Percentiles rank a stretch among this genome's conserved stretches.
Conservation (phyloP, 2,113 vertebrate species). For the Channa maculata region DNA sequence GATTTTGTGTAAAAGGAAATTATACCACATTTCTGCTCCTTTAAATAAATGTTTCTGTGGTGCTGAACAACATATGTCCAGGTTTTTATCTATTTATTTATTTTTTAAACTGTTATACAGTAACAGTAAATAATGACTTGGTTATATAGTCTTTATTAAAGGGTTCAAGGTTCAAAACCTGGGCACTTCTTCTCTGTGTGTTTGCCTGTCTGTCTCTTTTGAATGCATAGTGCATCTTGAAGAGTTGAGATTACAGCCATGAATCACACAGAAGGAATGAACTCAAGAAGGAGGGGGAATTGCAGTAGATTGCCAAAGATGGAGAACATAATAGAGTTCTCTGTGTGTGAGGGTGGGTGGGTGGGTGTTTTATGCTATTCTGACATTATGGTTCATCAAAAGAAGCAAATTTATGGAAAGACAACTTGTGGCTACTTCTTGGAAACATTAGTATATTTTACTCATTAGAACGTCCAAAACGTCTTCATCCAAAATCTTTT, state of each 20-base stretch:
- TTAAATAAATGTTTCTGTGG: too few species aligned
- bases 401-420: constrained; percentile 8
- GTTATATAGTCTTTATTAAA: background rate
- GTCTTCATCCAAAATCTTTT: constrained; percentile 13
- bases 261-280: constrained; percentile 67
- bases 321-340: constrained; percentile 24
- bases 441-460: constrained; percentile 39
- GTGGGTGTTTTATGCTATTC: background rate
- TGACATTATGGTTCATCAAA: background rate
- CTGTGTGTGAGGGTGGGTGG: constrained; percentile 4
- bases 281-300: constrained; percentile 5
- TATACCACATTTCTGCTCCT: background rate
- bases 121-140: background rate
- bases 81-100: too few species aligned
- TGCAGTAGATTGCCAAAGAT: constrained; percentile 37
- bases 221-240: constrained; percentile 42
- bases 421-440: constrained; percentile 14
- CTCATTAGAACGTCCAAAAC: constrained; percentile 14
- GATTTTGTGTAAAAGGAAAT: background rate
- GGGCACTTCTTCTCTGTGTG: constrained; percentile 17
- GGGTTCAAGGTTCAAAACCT: background rate
- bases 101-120: too few species aligned
- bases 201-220: constrained; percentile 18
- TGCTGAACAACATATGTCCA: too few species aligned
- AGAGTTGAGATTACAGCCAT: constrained; percentile 54